phyloP scores from a whole-genome alignment of 2,797 vertebrate species.

The Hippocampus kuda region DNA sequence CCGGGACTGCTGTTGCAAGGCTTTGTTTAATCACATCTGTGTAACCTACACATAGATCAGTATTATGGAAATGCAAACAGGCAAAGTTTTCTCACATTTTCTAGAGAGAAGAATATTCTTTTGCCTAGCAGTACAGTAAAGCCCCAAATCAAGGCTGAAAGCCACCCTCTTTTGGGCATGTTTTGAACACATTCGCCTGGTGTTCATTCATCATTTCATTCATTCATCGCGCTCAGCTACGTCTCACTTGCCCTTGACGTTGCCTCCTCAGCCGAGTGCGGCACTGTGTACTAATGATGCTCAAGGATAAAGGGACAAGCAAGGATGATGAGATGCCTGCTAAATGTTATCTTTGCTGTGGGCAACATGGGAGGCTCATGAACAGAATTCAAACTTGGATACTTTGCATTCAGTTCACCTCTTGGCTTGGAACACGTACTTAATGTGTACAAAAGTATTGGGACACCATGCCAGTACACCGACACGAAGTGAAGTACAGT shows the following conservation, averaged over 20 bases:
- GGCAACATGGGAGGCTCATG: background rate
- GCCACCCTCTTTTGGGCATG: background rate
- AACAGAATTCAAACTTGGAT: background rate
- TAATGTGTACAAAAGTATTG: background rate
- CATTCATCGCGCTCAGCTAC: background rate
- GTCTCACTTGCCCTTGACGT: slow-evolving; percentile 5
- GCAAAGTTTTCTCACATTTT: background rate
- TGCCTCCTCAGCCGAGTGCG: slow-evolving; percentile 4
- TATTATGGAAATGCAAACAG: background rate
- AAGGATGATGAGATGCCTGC: background rate
- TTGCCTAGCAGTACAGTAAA: background rate
- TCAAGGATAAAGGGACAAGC: slow-evolving; percentile 5
- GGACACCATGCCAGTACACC: background rate
- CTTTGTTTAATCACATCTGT: background rate
- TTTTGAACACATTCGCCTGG: background rate
- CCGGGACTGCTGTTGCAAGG: background rate
- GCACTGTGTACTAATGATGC: slow-evolving; percentile 7
- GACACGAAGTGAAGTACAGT: too few species aligned
- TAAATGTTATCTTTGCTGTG: background rate
- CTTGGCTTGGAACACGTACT: too few species aligned
- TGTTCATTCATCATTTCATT: background rate
- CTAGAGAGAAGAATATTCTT: background rate
- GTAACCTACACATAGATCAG: background rate
- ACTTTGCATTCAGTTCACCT: background rate
- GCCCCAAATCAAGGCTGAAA: background rate